Conservation (phyloP, 2,888 invertebrate species). For the Halictus quadricinctus region DNA sequence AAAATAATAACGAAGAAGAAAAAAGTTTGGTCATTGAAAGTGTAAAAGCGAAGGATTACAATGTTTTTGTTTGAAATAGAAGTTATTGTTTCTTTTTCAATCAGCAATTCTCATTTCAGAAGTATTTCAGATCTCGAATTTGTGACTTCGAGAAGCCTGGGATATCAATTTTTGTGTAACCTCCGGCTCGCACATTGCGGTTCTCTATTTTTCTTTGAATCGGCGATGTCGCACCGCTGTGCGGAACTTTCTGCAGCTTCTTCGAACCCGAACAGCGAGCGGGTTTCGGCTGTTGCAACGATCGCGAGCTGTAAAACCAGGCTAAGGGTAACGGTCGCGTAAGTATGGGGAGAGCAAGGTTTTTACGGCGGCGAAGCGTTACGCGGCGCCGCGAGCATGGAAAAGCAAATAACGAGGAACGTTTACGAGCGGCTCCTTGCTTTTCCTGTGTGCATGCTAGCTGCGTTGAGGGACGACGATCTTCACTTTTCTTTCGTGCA, state of each 20-base stretch:
- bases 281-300: constrained; percentile 37
- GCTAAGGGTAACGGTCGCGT: constrained; percentile 23
- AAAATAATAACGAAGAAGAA: too few relatives aligned
- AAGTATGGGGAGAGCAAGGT: constrained; percentile 20
- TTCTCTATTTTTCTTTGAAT: not conserved
- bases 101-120: too few relatives aligned
- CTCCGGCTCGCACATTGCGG: not conserved
- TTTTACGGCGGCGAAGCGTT: constrained; percentile 23
- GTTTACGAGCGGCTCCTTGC: not conserved
- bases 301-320: constrained; percentile 41
- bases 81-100: not conserved
- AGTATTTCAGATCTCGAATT: too few relatives aligned
- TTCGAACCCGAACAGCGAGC: not conserved
- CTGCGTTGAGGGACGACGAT: not conserved
- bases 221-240: not conserved
- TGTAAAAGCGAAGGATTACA: not conserved
- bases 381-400: not conserved
- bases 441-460: not conserved
- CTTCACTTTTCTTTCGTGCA: not conserved
- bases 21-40: too few relatives aligned
- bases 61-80: not conserved
- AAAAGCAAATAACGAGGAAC: constrained; percentile 33
- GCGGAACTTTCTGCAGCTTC: constrained; percentile 10
- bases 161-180: not conserved
- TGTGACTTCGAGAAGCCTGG: too few relatives aligned